Base-by-base conservation (phyloP, 2,888 invertebrate genomes). In the Macrophya alboannulata region DNA sequence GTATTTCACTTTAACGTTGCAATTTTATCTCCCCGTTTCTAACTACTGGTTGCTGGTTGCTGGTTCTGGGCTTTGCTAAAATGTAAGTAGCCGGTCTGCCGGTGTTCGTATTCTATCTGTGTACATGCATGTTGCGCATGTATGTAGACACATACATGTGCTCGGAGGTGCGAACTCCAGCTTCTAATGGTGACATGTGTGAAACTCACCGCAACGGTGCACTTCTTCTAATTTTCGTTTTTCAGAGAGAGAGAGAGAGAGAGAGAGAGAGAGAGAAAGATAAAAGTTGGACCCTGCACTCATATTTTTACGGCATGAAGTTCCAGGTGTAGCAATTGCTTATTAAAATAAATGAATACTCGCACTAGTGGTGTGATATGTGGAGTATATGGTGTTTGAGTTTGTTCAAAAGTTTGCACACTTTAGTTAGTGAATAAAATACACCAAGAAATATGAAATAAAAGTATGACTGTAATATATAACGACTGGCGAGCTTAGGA, bases 1-100 rank as follows among this genome's bases (percentile, higher is more conserved):
- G 51, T 77, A 77, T 77, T 51, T 77, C 51, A 77, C 77, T 77
- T 77, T 55, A 77, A 77, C 77, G 77, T 77, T 77, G 77, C 77
- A 55, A 31, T 77, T 77, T 77, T 51, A 77, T 77, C 51, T 77
- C 77, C 48, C 55, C 37, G 55, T 51, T 77, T 77, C 77, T 77
- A 31, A 77, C 25, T 77, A 31, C 51, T 51, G 31, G 51, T 31
- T 17, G 48, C 51, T 51, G 31, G 51, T 31, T 17, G 31, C 48
- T 77, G 8, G 4, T n/a, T 77, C 17, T 45, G 40, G 72, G 43
- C 74, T 45, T 45, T 43, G n/a, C 45, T 74, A 4, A 3, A 10
- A 74, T 45, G 21, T 21, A 10, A 74, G 74, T 74, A 43, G 55
- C 6, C 45, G 45, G n/a, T 45, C 21, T 43, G 55, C 6, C 45